These are phyloP conservation scores for Oryzias woworae DNA, from an alignment of 2,113 vertebrate genomes.

Conservation along the genomic window DNA sequence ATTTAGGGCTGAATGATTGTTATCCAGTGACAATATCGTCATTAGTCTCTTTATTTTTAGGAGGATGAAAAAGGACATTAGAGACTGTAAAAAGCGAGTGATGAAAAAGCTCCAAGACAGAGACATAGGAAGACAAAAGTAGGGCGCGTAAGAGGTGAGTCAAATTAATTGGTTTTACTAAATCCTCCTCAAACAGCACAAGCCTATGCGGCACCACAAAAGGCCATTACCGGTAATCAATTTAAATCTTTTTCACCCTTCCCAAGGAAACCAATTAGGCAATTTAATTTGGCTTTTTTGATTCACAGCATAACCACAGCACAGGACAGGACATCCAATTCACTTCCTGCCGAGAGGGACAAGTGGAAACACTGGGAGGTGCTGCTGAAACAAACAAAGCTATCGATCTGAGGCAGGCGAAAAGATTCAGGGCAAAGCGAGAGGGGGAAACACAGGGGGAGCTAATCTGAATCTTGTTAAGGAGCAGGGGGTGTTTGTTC, in stretches of 20 bases:
- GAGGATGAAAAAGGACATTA: conserved; percentile 37
- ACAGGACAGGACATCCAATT: conserved; percentile 59
- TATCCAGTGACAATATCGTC: conserved; percentile 43
- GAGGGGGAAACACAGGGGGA: conserved; percentile 6
- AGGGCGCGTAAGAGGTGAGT: conserved; percentile 55
- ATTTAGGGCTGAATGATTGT: conserved; percentile 58
- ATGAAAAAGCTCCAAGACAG: conserved; percentile 54
- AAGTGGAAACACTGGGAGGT: conserved; percentile 62
- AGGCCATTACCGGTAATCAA: conserved; percentile 79
- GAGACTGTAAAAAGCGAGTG: conserved; percentile 32
- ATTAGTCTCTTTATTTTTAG: conserved; percentile 41
- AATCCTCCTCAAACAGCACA: conserved; percentile 76
- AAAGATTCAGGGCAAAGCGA: conserved; percentile 19
- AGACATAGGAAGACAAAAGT: conserved; percentile 55
- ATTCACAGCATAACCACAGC: conserved; percentile 68
- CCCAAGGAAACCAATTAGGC: conserved; percentile 79
- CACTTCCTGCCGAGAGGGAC: conserved; percentile 58
- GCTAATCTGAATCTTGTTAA: conserved; percentile 14
- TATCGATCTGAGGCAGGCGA: conserved; percentile 54
- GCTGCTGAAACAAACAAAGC: conserved; percentile 64
- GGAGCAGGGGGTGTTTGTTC: background rate
- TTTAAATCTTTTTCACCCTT: conserved; percentile 78
- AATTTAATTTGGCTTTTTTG: conserved; percentile 76
- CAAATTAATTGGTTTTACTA: conserved; percentile 79
- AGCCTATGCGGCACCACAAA: conserved; percentile 71